Percentiles rank a stretch among this genome's conserved stretches.
These are phyloP conservation scores for Steatocranus sp. DNA, from an alignment of 2,797 vertebrate species.

Conservation along the genomic window DNA sequence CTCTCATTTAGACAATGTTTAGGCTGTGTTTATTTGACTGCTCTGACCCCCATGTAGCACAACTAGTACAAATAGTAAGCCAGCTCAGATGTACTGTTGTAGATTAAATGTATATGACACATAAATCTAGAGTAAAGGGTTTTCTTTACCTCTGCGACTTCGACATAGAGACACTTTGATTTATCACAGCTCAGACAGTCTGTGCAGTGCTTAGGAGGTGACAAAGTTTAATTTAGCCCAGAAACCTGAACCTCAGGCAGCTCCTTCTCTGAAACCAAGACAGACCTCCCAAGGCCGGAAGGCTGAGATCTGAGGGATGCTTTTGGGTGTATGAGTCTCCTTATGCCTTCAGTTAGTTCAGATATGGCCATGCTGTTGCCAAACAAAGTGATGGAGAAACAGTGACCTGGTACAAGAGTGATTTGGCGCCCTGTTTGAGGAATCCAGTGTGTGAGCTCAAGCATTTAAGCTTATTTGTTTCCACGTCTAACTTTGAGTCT, in stretches of 20 bases:
- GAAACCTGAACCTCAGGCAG: conserved; percentile 53
- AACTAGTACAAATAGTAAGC: background rate
- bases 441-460: background rate
- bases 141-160: background rate
- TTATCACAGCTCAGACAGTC: conserved; percentile 56
- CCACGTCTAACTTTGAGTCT: background rate
- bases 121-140: background rate
- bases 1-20: background rate
- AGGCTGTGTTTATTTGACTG: background rate
- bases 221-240: conserved; percentile 69
- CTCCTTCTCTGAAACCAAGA: conserved; percentile 28
- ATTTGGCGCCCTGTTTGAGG: background rate
- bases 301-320: background rate
- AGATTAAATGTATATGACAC: background rate
- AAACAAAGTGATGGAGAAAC: background rate
- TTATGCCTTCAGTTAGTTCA: background rate
- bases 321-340: background rate
- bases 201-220: conserved; percentile 27
- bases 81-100: background rate
- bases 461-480: background rate
- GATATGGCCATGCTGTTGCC: background rate
- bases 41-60: background rate
- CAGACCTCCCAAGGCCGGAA: background rate
- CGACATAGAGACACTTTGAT: conserved; percentile 24
- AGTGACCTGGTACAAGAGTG: background rate